These are phyloP conservation scores for Eudiplozoon nipponicum DNA, from an alignment of 2,888 invertebrate genomes.

Conservation along the genomic window DNA sequence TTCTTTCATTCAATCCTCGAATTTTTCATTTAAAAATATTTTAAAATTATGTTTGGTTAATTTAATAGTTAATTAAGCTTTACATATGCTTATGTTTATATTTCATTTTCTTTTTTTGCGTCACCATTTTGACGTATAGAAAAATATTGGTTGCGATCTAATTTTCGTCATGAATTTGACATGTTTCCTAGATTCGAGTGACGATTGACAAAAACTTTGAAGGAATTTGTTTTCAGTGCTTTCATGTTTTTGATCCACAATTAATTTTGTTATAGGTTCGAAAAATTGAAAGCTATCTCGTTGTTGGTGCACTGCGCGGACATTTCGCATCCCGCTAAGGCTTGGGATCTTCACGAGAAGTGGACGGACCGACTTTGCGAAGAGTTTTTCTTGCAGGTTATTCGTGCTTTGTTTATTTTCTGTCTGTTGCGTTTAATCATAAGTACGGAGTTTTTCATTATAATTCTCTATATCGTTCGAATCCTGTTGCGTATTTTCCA, in stretches of 20 bases:
- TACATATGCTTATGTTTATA: too few species aligned
- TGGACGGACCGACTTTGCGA: constrained; percentile 16
- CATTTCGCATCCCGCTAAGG: constrained; percentile 16
- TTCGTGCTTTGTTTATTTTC: neutral
- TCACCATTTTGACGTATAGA: too few species aligned
- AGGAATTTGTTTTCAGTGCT: neutral
- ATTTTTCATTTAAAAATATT: too few species aligned
- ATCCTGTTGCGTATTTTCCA: neutral
- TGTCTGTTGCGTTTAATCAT: neutral
- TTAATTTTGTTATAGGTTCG: constrained; percentile 9
- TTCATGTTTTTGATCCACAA: neutral
- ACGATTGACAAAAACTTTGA: too few species aligned
- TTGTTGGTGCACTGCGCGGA: constrained; percentile 16
- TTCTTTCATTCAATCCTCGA: too few species aligned
- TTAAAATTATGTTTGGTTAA: too few species aligned
- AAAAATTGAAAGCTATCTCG: constrained; percentile 16
- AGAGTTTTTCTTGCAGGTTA: constrained; percentile 16
- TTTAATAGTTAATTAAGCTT: too few species aligned
- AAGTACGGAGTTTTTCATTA: neutral
- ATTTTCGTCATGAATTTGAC: too few species aligned
- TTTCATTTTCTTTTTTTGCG: too few species aligned
- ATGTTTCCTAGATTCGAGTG: too few species aligned
- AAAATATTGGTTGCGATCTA: too few species aligned
- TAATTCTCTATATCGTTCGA: neutral
- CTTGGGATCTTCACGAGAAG: constrained; percentile 14